A percentile compares a stretch with the other conserved stretches of the same genome.
These are phyloP conservation scores for Lycophotia porphyrea DNA, from an alignment of 2,888 invertebrate genomes.

Conservation along the genomic window DNA sequence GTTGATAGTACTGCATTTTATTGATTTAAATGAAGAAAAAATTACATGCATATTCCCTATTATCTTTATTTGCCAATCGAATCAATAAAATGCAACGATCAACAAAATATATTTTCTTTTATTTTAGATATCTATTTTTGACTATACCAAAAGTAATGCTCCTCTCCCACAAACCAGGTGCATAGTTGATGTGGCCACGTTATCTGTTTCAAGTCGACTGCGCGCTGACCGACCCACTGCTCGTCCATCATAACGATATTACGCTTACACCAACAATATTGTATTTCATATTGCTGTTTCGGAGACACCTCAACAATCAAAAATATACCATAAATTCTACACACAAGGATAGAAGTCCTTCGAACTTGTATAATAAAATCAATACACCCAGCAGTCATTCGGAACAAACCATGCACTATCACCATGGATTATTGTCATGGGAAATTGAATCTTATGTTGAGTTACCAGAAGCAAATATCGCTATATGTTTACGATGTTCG, in stretches of 20 bases:
- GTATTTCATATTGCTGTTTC: conserved; percentile 80
- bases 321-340: conserved; percentile 49
- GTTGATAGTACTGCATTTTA: too few species aligned
- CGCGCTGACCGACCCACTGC: conserved; percentile 84
- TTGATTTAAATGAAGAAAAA: too few species aligned
- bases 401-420: conserved; percentile 67
- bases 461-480: conserved; percentile 46
- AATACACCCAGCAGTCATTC: conserved; percentile 74
- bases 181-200: conserved; percentile 69
- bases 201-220: conserved; percentile 89
- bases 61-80: neutral
- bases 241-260: conserved; percentile 90
- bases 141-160: conserved; percentile 5
- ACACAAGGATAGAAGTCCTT: conserved; percentile 45
- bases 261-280: conserved; percentile 89
- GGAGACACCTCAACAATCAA: conserved; percentile 56
- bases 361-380: conserved; percentile 69
- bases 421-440: conserved; percentile 42
- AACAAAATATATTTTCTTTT: neutral
- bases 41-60: neutral
- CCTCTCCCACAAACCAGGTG: conserved; percentile 64
- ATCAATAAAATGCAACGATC: neutral
- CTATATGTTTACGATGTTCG: conserved; percentile 34
- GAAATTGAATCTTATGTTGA: conserved; percentile 60
- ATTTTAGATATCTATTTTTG: neutral